A percentile compares a stretch with the other conserved stretches of the same genome.
Conservation (phyloP, 1,140 invertebrate species). For the Drosophila erecta region DNA sequence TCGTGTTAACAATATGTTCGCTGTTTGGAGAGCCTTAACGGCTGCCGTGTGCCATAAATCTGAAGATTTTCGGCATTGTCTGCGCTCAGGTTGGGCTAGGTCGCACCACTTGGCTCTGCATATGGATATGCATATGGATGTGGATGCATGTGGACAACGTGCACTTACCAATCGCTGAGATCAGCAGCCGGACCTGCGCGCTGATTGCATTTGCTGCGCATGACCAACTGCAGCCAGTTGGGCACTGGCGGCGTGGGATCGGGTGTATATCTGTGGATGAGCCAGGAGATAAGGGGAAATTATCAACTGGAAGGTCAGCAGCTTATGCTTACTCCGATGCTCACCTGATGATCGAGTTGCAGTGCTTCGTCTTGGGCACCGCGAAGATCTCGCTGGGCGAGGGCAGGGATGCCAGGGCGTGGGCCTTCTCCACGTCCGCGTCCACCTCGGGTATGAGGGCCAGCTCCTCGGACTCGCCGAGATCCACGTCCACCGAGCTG, state of each 20-base stretch:
- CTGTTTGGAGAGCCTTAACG: constrained; percentile 47
- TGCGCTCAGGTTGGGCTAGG: constrained; percentile 23
- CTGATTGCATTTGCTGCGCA: constrained; percentile 82
- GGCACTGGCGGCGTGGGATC: constrained; percentile 75
- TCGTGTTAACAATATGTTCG: constrained; percentile 74
- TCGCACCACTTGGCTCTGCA: constrained; percentile 13
- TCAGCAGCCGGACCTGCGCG: constrained; percentile 40
- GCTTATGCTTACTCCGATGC: no score
- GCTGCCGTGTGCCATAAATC: constrained; percentile 79
- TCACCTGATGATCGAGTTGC: constrained; percentile 76
- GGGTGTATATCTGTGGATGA: constrained; percentile 67
- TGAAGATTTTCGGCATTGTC: constrained; percentile 57
- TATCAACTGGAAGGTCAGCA: background rate
- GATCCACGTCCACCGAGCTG: constrained; percentile 72
- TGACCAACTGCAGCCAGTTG: constrained; percentile 84
- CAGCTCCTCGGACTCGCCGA: constrained; percentile 57
- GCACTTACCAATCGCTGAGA: constrained; percentile 66
- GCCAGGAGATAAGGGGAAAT: background rate
- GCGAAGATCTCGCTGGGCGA: constrained; percentile 66
- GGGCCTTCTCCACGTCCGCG: constrained; percentile 62
- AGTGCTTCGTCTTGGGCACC: constrained; percentile 66
- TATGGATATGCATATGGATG: constrained; percentile 1
- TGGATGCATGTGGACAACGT: constrained; percentile 24
- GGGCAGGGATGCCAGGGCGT: constrained; percentile 30
- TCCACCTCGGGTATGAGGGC: constrained; percentile 70